Evolutionary conservation across 2,797 vertebrate genomes (phyloP).

Genomic region (Pseudocheirus occidentalis): DNA sequence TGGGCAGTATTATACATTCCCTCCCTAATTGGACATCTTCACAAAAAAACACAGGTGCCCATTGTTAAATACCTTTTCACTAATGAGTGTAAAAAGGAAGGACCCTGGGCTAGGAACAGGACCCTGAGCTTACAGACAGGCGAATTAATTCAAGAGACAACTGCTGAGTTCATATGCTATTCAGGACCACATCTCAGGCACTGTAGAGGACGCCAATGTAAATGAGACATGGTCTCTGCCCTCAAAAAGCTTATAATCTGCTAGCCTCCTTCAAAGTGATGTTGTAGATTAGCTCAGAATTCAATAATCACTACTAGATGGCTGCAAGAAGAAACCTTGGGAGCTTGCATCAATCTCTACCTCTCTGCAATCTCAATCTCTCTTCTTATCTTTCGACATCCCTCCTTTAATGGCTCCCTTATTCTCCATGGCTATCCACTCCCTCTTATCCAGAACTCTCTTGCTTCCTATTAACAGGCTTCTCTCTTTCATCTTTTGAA

Average conservation of each 20-base stretch:
- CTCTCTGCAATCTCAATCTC: not conserved
- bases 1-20: not conserved
- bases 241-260: not conserved
- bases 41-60: not conserved
- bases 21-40: not conserved
- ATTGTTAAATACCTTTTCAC: not conserved
- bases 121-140: not conserved
- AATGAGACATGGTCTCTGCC: not conserved
- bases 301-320: not conserved
- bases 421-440: not conserved
- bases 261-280: rapidly evolving
- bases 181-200: not conserved
- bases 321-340: not conserved
- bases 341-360: rapidly evolving
- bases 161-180: not conserved
- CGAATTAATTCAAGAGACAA: not conserved
- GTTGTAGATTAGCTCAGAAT: not conserved
- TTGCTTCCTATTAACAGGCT: constrained; percentile 13
- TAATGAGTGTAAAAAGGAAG: not conserved
- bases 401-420: not conserved
- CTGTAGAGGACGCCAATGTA: not conserved
- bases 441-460: constrained; percentile 28
- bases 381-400: constrained; percentile 33
- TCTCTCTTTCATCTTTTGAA: constrained; percentile 45
- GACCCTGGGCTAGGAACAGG: not conserved